Evolutionary conservation across 2,113 vertebrate genomes (phyloP).

Genomic region (Pseudorectes ferrugineus): DNA sequence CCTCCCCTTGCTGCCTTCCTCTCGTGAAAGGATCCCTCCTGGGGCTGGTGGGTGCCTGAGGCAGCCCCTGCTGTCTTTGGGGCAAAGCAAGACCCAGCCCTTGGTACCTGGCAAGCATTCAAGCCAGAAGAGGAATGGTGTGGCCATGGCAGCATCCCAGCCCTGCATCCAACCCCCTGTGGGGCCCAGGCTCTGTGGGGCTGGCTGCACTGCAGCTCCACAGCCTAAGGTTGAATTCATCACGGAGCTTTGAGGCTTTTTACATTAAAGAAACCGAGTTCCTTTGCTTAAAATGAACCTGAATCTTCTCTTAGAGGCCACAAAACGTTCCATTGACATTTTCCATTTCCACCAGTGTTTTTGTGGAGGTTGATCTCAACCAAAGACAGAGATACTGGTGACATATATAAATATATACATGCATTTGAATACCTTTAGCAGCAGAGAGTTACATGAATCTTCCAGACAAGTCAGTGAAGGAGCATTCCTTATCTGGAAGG

Average conservation of each 20-base stretch:
- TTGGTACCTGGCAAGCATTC: not conserved
- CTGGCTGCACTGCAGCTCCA: not conserved
- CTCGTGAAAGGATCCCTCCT: not conserved
- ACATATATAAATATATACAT: not conserved
- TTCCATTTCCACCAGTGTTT: conserved; percentile 24
- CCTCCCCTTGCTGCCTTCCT: not conserved
- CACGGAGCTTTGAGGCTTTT: not conserved
- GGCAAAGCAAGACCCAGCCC: not conserved
- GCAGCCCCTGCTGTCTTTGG: not conserved
- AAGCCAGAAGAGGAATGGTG: not conserved
- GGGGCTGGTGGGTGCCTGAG: not conserved
- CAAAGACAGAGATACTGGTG: not conserved
- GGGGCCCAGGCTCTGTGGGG: not conserved
- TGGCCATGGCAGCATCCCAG: not conserved
- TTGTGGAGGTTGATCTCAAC: not conserved
- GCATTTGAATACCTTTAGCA: not conserved
- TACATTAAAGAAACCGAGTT: not conserved
- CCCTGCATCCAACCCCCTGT: not conserved
- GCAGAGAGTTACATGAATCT: not conserved
- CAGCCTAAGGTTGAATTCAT: not conserved
- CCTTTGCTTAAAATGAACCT: conserved; percentile 35
- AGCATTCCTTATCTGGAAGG: not conserved
- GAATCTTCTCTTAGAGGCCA: not conserved
- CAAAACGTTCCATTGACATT: conserved; percentile 23
- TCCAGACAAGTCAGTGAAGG: not conserved